Evolutionary conservation across 2,797 vertebrate genomes (phyloP), one percentile per base, ranked within the genome.

Genomic region (Takifugu ocellatus): DNA sequence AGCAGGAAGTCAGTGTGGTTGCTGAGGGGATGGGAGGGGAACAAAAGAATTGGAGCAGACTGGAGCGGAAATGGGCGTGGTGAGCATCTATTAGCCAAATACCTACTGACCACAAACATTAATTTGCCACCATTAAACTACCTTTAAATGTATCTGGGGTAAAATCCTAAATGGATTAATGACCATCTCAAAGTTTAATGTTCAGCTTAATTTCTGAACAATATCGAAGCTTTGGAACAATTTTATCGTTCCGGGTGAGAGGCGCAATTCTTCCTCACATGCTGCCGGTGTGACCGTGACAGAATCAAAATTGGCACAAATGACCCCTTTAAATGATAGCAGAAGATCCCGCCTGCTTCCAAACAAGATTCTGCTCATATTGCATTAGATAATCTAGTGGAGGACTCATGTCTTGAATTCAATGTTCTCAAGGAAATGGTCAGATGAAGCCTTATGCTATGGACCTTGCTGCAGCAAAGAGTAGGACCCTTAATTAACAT

Each of bases 1-100:
- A 89, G 74, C 84, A 85, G 90, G 88, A 91, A 89, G 85, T 79
- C 77, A 83, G 78, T 75, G 77, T 85, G 86, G 87, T 89, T 88
- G 85, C 79, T 65, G 61, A 84, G 84, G 85, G 71, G 84, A 87
- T 64, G 78, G 85, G 84, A 84, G 77, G 72, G 73, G 85, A 85
- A 88, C 85, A 89, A 87, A 90, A 82, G 82, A 84, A 81, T 51
- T 75, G 73, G 77, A 81, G 81, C 80, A 81, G 73, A 84, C 83
- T 75, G 56, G 67, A 84, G 74, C 69, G 88, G 88, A 90, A 90
- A 88, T 86, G 88, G 88, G 88, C 86, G 87, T 85, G 87, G 87
- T 82, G 65, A 72, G 60, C 63, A 74, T 58, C 75, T 75, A 89
- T 88, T 89, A 88, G 78, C 65, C 63, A 72, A 84, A 85, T 83